A percentile compares a stretch with the other conserved stretches of the same genome.
Evolutionary conservation across 2,888 invertebrate genomes (phyloP).

Genomic region (Megastigmus dorsalis): DNA sequence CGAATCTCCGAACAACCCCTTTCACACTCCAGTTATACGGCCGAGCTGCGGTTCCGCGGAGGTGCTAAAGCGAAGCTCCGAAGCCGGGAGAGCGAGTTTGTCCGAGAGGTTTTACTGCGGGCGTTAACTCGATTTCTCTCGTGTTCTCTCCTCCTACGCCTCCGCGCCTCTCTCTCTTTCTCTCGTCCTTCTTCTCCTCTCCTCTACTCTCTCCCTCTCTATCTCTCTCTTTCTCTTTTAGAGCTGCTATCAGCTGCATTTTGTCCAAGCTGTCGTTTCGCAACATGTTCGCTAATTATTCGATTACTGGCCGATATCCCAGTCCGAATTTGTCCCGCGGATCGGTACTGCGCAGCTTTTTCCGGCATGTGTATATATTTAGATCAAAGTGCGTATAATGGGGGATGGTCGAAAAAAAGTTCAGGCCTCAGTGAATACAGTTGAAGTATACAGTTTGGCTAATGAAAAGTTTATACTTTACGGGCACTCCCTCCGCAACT

Average conservation of each 20-base stretch:
- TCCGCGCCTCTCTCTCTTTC: background rate
- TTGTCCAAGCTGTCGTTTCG: constrained; percentile 16
- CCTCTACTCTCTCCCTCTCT: background rate
- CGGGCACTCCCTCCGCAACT: no score
- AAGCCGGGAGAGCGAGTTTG: constrained; percentile 61
- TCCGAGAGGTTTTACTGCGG: constrained; percentile 66
- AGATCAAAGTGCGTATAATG: background rate
- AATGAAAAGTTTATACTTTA: no score
- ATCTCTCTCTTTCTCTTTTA: no score
- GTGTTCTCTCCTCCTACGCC: background rate
- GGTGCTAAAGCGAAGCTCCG: constrained; percentile 60
- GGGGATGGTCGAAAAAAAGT: no score
- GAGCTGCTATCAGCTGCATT: background rate
- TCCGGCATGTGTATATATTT: background rate
- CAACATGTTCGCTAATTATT: constrained; percentile 18
- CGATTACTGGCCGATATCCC: no score
- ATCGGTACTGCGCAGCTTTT: background rate
- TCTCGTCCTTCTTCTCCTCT: background rate
- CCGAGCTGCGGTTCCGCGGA: constrained; percentile 60
- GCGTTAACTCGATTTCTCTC: constrained; percentile 70
- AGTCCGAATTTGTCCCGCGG: no score
- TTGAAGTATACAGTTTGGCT: no score
- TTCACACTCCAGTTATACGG: constrained; percentile 60
- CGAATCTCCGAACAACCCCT: constrained; percentile 59
- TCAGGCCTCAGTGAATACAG: no score